Conservation (phyloP, 2,113 vertebrate species). For the Microcebus ravelobensis region DNA sequence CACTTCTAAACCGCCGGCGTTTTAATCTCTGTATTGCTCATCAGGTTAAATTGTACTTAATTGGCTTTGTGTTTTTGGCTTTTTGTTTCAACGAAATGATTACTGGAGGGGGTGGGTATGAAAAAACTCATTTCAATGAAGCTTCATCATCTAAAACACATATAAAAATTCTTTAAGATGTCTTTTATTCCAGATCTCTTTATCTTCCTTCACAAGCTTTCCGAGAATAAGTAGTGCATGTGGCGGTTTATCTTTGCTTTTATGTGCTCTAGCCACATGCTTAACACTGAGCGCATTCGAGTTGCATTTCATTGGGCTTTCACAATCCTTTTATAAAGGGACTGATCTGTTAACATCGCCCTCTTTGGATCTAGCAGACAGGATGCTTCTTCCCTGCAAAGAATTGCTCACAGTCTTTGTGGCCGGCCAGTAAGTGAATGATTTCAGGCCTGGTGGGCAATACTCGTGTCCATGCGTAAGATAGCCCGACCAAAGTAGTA, state of each 20-base stretch:
- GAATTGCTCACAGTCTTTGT: slow-evolving; percentile 82
- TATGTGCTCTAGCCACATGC: slow-evolving; percentile 87
- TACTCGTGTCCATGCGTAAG: slow-evolving; percentile 87
- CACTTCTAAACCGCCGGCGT: slow-evolving; percentile 59
- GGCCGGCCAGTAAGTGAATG: slow-evolving; percentile 88
- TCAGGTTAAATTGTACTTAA: slow-evolving; percentile 84
- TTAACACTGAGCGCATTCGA: slow-evolving; percentile 86
- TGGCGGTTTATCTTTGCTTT: slow-evolving; percentile 89
- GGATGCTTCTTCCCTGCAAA: slow-evolving; percentile 86
- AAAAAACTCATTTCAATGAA: slow-evolving; percentile 77
- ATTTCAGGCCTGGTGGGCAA: slow-evolving; percentile 91
- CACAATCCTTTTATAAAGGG: slow-evolving; percentile 87
- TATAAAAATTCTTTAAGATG: slow-evolving; percentile 84
- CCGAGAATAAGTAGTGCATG: slow-evolving; percentile 82
- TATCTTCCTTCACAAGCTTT: slow-evolving; percentile 86
- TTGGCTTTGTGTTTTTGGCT: slow-evolving; percentile 80
- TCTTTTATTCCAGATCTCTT: slow-evolving; percentile 84
- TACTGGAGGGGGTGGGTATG: not conserved
- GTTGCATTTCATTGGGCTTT: slow-evolving; percentile 87
- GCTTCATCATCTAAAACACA: slow-evolving; percentile 84
- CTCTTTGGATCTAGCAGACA: slow-evolving; percentile 87
- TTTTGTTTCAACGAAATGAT: slow-evolving; percentile 82
- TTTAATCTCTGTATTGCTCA: slow-evolving; percentile 79
- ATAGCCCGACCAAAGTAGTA: slow-evolving; percentile 87
- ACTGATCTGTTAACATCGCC: slow-evolving; percentile 89